These are phyloP conservation scores for Tetramorium parvispinum DNA, from an alignment of 1,140 invertebrate genomes.

Conservation along the genomic window DNA sequence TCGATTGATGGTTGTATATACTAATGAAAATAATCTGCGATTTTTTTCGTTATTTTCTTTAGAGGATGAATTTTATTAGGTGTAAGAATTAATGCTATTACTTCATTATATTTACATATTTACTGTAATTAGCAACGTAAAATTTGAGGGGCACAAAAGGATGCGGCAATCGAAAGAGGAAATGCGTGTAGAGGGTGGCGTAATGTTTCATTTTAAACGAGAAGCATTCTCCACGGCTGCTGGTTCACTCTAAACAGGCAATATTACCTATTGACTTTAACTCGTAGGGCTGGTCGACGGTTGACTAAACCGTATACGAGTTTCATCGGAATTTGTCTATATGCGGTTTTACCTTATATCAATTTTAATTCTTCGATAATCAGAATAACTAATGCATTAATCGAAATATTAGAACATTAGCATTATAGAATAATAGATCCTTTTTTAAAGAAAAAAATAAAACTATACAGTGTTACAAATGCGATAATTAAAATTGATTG, in stretches of 20 bases:
- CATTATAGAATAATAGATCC: background rate
- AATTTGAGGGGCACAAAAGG: conserved; percentile 23
- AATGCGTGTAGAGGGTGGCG: conserved; percentile 27
- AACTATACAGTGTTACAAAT: background rate
- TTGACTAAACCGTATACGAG: conserved; percentile 50
- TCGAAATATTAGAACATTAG: background rate
- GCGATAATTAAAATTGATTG: conserved; percentile 3
- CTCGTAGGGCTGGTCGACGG: conserved; percentile 63
- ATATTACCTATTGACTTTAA: conserved; percentile 76
- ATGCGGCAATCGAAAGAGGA: background rate
- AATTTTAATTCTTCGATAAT: conserved; percentile 11
- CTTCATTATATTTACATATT: conserved; percentile 14
- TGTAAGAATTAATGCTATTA: conserved; percentile 20
- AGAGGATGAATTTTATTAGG: background rate
- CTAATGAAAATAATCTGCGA: background rate
- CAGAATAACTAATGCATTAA: background rate
- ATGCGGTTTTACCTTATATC: background rate
- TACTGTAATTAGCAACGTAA: conserved; percentile 33
- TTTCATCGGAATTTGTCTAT: conserved; percentile 34
- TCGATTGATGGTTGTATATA: background rate
- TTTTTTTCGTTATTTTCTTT: background rate
- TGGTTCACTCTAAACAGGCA: conserved; percentile 70
- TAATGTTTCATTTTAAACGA: conserved; percentile 72
- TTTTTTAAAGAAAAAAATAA: background rate
- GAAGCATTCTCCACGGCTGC: conserved; percentile 66